phyloP scores from a whole-genome alignment of 64 coral and sea anemone genomes.

The Stylophora pistillata region DNA sequence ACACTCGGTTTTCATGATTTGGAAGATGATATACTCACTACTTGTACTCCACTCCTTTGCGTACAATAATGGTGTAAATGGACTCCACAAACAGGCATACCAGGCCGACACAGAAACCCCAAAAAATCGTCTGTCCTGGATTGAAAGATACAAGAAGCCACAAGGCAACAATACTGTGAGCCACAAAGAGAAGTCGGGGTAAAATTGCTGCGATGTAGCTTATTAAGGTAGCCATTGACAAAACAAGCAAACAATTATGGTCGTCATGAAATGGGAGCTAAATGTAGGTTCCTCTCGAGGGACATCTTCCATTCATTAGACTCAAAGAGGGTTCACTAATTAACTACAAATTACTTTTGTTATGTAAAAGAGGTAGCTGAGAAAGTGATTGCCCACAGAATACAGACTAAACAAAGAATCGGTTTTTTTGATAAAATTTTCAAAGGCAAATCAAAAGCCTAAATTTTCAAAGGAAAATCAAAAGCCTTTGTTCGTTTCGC shows the following conservation, averaged over 20 bases:
- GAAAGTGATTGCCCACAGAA: neutral
- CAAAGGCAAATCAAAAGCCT: too few relatives aligned
- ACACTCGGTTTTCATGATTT: too few relatives aligned
- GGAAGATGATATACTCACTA: constrained; percentile 23
- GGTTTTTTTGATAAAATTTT: neutral
- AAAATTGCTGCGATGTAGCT: constrained; percentile 34
- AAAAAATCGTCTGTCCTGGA: neutral
- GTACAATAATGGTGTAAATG: constrained; percentile 28
- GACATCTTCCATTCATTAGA: constrained; percentile 2
- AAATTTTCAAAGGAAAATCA: too few relatives aligned
- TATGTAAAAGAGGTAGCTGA: neutral
- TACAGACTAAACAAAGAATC: neutral
- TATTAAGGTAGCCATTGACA: constrained; percentile 37
- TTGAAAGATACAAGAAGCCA: constrained; percentile 13
- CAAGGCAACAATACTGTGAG: constrained; percentile 12
- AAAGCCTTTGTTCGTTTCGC: too few relatives aligned
- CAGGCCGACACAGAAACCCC: constrained; percentile 12
- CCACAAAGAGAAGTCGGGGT: constrained; percentile 13
- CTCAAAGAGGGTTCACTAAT: neutral
- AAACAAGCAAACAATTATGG: neutral
- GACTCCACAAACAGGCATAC: constrained; percentile 29
- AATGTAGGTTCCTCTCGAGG: neutral
- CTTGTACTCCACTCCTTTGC: constrained; percentile 44
- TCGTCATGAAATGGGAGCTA: neutral
- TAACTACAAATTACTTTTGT: neutral